Base-by-base conservation (phyloP, 2,888 invertebrate genomes). In the Cantharis lateralis region DNA sequence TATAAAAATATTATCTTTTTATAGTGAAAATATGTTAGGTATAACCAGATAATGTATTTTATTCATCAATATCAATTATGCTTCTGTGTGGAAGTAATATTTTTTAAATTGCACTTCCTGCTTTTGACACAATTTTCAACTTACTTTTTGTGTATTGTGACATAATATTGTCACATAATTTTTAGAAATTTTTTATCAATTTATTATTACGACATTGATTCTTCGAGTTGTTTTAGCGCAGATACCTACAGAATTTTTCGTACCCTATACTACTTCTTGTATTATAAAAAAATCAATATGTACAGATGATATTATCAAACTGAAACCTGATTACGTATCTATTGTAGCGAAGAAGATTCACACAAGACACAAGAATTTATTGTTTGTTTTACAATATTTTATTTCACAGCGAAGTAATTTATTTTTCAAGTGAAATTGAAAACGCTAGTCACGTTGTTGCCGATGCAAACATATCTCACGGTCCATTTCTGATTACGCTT, bases 401-500 rank as follows among this genome's bases (percentile, higher is more conserved):
- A 48, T 48, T 48, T 48, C 48, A 48, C 48, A 48, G 48, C 7
- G n/a, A 48, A 48, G 48, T 48, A 48, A 48, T 48, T 48, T 48
- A 48, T 48, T 48, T 48, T 48, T 68, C 70, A 75, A 75, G 62
- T 70, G 73, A 75, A 80, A 80, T 79, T 79, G 79, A 79, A 80
- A 80, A 80, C 71, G 73, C 75, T 63, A 48, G 68, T 68, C 79
- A 75, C 75, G 80, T 77, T 79, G 75, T 74, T 74, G 70, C 73
- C 75, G 66, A 77, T 79, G 80, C 79, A 77, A 78, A 80, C 80
- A 80, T 82, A 80, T 79, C 78, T 79, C 81, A 80, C 75, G 77
- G 71, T 76, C 79, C 81, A 79, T 81, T 80, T 79, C 80, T 79
- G 82, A 82, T 81, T 81, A 78, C 78, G 76, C 79, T 78, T 78